Conservation (phyloP, 2,888 invertebrate genomes). For the Ophion slaviceki region DNA sequence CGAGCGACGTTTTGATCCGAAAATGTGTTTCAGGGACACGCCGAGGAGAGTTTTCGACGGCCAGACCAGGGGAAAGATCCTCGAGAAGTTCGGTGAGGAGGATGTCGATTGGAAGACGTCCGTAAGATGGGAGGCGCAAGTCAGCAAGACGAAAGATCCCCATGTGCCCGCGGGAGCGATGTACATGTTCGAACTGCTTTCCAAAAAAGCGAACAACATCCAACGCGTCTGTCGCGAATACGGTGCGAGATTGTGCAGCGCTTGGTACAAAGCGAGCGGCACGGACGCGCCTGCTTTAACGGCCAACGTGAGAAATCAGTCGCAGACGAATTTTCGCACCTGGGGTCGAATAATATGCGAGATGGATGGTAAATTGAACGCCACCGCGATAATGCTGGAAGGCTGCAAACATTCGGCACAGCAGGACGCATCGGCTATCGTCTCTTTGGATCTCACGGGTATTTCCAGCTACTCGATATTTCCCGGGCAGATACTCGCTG, state of each 20-base stretch:
- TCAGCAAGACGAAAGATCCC: constrained; percentile 69
- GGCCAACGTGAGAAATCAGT: constrained; percentile 71
- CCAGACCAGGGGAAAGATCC: constrained; percentile 69
- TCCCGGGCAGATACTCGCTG: constrained; percentile 91
- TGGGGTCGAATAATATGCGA: constrained; percentile 92
- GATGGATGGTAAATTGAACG: constrained; percentile 84
- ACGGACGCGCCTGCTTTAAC: constrained; percentile 68
- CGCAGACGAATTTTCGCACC: constrained; percentile 83
- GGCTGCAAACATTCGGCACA: constrained; percentile 65
- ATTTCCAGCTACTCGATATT: constrained; percentile 88
- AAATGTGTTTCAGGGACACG: constrained; percentile 24
- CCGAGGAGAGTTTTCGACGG: constrained; percentile 32
- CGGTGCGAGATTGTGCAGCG: constrained; percentile 72
- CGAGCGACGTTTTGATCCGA: not conserved
- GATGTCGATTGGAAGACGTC: constrained; percentile 73
- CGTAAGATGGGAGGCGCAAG: constrained; percentile 49
- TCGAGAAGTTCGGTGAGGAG: constrained; percentile 72
- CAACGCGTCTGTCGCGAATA: constrained; percentile 69
- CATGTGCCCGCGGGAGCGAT: constrained; percentile 71
- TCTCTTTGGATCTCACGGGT: constrained; percentile 85
- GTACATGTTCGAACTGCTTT: constrained; percentile 80
- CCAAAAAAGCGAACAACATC: constrained; percentile 71
- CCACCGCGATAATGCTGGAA: constrained; percentile 69
- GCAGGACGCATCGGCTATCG: constrained; percentile 72
- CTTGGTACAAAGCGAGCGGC: constrained; percentile 71